These are phyloP conservation scores for Macropis europaea DNA, from an alignment of 2,888 invertebrate genomes.

Conservation along the genomic window DNA sequence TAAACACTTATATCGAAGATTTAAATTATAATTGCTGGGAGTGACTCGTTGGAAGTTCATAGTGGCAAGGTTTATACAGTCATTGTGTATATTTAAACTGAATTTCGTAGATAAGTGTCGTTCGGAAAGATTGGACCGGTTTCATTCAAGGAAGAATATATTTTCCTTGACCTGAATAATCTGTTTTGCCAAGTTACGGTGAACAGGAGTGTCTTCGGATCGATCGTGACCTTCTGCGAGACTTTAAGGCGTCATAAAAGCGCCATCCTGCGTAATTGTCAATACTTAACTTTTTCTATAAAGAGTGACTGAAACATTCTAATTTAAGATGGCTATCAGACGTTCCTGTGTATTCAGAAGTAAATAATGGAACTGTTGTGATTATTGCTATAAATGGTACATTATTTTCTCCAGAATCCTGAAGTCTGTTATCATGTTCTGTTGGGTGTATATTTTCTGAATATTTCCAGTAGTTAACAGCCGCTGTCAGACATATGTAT, in stretches of 20 bases:
- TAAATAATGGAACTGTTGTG: too few species aligned
- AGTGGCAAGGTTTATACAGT: too few species aligned
- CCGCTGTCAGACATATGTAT: too few species aligned
- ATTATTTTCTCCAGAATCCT: too few species aligned
- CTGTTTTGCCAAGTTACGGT: background rate
- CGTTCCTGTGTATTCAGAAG: too few species aligned
- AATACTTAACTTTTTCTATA: background rate
- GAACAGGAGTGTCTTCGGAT: background rate
- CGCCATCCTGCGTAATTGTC: background rate
- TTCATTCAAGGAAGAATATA: background rate
- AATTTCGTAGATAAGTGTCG: background rate
- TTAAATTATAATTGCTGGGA: too few species aligned
- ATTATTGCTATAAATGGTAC: too few species aligned
- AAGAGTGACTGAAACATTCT: too few species aligned
- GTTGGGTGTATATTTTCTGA: background rate
- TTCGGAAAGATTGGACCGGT: background rate
- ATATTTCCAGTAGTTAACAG: background rate
- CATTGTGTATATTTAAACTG: too few species aligned
- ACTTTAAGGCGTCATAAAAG: background rate
- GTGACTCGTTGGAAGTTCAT: too few species aligned
- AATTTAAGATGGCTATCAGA: too few species aligned
- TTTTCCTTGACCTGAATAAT: background rate
- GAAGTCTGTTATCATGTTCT: background rate
- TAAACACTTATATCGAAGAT: background rate
- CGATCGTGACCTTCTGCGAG: background rate